Evolutionary conservation across 2,888 invertebrate species (phyloP).

Genomic region (Cheilosia soror): DNA sequence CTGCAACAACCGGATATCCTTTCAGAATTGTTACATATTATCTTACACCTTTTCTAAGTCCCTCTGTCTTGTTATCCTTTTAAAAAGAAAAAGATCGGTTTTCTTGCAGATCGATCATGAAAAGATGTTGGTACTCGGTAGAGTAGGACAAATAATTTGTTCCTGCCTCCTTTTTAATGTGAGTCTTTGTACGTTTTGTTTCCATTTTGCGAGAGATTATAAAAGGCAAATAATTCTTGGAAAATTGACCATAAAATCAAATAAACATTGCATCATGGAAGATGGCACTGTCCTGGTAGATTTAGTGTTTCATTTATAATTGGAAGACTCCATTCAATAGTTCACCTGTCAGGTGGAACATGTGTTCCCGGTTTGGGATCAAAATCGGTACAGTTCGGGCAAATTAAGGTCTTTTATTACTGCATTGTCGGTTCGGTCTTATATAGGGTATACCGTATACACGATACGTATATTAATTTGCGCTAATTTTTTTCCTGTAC

Average conservation of each 20-base stretch:
- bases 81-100: neutral
- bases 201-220: constrained; percentile 17
- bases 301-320: too few relatives aligned
- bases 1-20: constrained; percentile 69
- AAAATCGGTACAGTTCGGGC: too few relatives aligned
- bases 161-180: constrained; percentile 51
- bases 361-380: too few relatives aligned
- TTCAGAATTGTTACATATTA: constrained; percentile 60
- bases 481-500: too few relatives aligned
- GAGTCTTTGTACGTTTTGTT: constrained; percentile 2
- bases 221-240: constrained; percentile 29
- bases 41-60: constrained; percentile 23
- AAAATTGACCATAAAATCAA: constrained; percentile 48
- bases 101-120: constrained; percentile 33
- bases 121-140: constrained; percentile 6
- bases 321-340: too few relatives aligned
- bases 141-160: constrained; percentile 43
- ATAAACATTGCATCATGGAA: constrained; percentile 53
- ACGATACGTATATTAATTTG: too few relatives aligned
- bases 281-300: neutral
- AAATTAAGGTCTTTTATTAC: too few relatives aligned
- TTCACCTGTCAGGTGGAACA: too few relatives aligned
- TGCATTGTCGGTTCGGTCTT: too few relatives aligned
- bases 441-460: too few relatives aligned
- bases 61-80: constrained; percentile 4